phyloP scores from a whole-genome alignment of 2,888 invertebrate species.

The Anticlea derivata region DNA sequence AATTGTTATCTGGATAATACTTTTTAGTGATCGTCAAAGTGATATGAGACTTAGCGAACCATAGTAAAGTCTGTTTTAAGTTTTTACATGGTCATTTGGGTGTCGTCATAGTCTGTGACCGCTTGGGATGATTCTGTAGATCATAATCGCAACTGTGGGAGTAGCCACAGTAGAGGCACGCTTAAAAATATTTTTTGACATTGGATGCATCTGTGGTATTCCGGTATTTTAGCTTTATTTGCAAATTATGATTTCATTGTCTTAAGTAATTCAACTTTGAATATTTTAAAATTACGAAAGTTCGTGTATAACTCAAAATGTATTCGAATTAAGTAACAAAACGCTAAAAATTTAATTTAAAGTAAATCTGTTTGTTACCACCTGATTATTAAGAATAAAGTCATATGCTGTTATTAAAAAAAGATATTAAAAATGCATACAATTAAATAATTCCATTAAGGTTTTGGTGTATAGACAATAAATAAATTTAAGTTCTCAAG shows the following conservation, averaged over 20 bases:
- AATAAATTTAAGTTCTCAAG: neutral
- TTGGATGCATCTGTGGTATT: neutral
- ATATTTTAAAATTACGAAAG: constrained; percentile 42
- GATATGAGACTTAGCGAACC: no score
- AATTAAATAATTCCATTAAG: neutral
- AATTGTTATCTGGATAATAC: no score
- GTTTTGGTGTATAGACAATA: constrained; percentile 2
- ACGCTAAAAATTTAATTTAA: constrained; percentile 12
- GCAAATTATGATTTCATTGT: constrained; percentile 2
- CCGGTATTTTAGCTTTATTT: constrained; percentile 2
- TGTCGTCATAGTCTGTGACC: no score
- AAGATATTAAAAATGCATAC: no score
- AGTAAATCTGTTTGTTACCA: constrained; percentile 11
- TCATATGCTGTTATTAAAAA: no score
- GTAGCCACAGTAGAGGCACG: neutral
- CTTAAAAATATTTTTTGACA: neutral
- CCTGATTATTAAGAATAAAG: constrained; percentile 4
- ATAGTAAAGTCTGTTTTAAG: no score
- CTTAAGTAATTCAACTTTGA: constrained; percentile 35
- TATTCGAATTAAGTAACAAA: constrained; percentile 24
- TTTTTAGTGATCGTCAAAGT: no score
- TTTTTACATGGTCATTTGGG: no score
- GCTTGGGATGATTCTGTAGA: neutral
- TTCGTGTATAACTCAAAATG: constrained; percentile 37
- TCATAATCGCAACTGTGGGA: constrained; percentile 9